These are phyloP conservation scores for Hirtodrosophila alboralis DNA, from an alignment of 2,888 invertebrate genomes.

Conservation along the genomic window DNA sequence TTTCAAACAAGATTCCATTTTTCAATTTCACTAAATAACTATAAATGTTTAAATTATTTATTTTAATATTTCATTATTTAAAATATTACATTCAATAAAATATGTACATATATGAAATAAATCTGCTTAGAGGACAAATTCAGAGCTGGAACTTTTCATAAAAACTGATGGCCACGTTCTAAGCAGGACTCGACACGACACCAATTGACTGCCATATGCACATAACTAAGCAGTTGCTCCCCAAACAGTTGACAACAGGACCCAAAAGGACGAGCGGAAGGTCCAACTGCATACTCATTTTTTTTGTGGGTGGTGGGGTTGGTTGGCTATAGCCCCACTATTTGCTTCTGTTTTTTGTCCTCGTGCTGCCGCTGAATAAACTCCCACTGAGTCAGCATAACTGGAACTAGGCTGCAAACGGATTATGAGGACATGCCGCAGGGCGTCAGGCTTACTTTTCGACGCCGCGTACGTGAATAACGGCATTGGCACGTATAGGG, in stretches of 20 bases:
- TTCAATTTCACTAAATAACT: no score
- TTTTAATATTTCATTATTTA: not conserved
- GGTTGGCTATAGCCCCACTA: no score
- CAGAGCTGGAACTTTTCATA: slow-evolving; percentile 20
- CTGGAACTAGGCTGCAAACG: slow-evolving; percentile 75
- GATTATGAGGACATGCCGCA: slow-evolving; percentile 79
- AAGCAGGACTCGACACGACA: slow-evolving; percentile 51
- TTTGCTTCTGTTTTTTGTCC: slow-evolving; percentile 6
- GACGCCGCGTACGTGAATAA: slow-evolving; percentile 70
- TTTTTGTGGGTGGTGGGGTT: not conserved
- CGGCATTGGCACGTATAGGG: slow-evolving; percentile 58
- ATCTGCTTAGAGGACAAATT: slow-evolving; percentile 15
- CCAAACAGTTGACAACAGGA: slow-evolving; percentile 57
- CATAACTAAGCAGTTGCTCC: slow-evolving; percentile 64
- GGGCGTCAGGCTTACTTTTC: slow-evolving; percentile 75
- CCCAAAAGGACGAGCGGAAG: slow-evolving; percentile 2
- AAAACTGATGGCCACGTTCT: slow-evolving; percentile 12
- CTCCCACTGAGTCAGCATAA: slow-evolving; percentile 69
- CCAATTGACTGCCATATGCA: slow-evolving; percentile 73
- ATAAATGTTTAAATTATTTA: no score
- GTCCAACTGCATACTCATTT: slow-evolving; percentile 44
- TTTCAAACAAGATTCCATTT: no score
- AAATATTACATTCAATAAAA: slow-evolving; percentile 5
- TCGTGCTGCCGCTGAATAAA: slow-evolving; percentile 37
- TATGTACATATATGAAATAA: slow-evolving; percentile 16